Evolutionary conservation across 2,797 vertebrate genomes (phyloP), one percentile per base, ranked within the genome.

Genomic region (Acanthurus tractus): DNA sequence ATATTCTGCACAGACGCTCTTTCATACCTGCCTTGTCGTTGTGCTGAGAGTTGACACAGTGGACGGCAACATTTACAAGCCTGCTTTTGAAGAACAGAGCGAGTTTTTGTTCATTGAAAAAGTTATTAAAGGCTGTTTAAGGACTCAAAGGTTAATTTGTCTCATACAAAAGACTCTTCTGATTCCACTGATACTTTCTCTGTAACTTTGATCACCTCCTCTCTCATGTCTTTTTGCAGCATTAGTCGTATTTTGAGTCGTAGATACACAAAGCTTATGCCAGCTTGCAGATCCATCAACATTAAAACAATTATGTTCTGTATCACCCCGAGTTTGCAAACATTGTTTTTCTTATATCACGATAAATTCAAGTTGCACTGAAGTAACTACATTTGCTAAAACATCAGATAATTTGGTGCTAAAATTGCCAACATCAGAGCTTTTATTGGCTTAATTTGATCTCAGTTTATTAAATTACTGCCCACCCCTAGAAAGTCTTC

Each of bases 1-100:
- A 85, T 86, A 86, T 78, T 83, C 80, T 64, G 57, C 8, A 38
- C 46, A 74, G 66, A 79, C 73, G 65, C 38, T 76, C 70, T 82
- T 83, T 81, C 22, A 68, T 78, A 73, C 59, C 38, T 55, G 9
- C 52, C 36, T 40, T 42, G 48, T 66, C 74, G 79, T 81, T 75
- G 1, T 58, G 46, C 46, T 50, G 55, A 80, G 84, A 66, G 40
- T 45, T 50, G 62, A 82, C 78, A 69, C 56, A 23, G 42, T 49
- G 64, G 68, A 78, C 44, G 65, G 64, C 1, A 15, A 72, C 50
- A 64, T 74, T 77, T 83, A 42, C 54, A 55, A 42, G 38, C 29
- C 29, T 15, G 22, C 66, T 66, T 29, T 15, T 20, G 6, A 80
- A 72, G 62, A 75, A 66, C 58, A 74, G 56, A 70, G 63, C 56